Conservation (phyloP, 2,113 vertebrate species). For the Haplochromis vanheusdeni region DNA sequence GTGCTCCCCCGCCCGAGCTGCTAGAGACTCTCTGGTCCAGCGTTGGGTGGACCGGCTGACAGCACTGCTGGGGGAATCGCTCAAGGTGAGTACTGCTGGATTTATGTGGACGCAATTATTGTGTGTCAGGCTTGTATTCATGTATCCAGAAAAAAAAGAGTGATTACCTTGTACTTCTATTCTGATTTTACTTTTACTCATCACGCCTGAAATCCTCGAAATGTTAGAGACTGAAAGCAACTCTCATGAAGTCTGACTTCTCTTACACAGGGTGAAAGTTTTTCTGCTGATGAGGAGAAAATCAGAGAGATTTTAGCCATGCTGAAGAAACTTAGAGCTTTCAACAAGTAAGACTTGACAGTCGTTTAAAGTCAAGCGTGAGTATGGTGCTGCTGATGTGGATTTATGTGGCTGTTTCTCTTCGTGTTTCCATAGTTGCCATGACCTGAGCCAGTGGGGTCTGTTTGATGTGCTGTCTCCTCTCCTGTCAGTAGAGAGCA, state of each 20-base stretch:
- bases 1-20: slow-evolving; percentile 37
- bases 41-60: slow-evolving; percentile 70
- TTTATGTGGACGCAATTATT: background rate
- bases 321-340: slow-evolving; percentile 78
- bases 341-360: slow-evolving; percentile 79
- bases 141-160: background rate
- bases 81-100: slow-evolving; percentile 54
- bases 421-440: slow-evolving; percentile 67
- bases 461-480: slow-evolving; percentile 71
- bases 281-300: slow-evolving; percentile 58
- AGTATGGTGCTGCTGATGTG: background rate
- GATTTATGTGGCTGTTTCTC: background rate
- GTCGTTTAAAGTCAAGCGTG: background rate
- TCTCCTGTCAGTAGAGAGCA: slow-evolving; percentile 66
- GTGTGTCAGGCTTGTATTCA: background rate
- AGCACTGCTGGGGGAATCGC: slow-evolving; percentile 56
- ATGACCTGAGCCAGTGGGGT: slow-evolving; percentile 79
- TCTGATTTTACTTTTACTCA: background rate
- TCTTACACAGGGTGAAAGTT: slow-evolving; percentile 65
- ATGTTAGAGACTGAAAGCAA: background rate
- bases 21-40: slow-evolving; percentile 73
- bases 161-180: background rate
- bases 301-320: slow-evolving; percentile 55
- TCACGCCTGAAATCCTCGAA: background rate
- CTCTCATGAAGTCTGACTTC: background rate